Percentiles rank a stretch among this genome's conserved stretches.
Conservation (phyloP, 2,888 invertebrate genomes). For the Biston betularia region DNA sequence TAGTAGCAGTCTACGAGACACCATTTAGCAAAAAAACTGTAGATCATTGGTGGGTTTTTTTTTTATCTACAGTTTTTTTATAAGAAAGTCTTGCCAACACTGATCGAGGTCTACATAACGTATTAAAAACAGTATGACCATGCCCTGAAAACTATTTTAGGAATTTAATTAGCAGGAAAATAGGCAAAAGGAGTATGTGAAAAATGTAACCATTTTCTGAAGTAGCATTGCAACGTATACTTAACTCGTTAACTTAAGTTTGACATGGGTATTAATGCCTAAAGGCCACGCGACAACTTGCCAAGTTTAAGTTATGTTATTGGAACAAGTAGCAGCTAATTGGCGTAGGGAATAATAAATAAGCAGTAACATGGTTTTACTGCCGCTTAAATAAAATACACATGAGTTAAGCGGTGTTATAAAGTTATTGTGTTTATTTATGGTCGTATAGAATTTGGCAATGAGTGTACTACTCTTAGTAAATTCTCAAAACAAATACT, state of each 20-base stretch:
- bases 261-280: slow-evolving; percentile 31
- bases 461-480: too few relatives aligned
- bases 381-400: slow-evolving; percentile 42
- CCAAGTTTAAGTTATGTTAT: slow-evolving; percentile 9
- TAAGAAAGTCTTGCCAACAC: too few relatives aligned
- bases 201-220: neutral
- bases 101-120: neutral
- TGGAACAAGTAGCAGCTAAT: slow-evolving; percentile 13
- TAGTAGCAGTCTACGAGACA: too few relatives aligned
- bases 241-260: slow-evolving; percentile 20
- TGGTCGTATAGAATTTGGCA: neutral
- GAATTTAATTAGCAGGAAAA: slow-evolving; percentile 21
- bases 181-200: slow-evolving; percentile 28
- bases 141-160: neutral
- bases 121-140: neutral
- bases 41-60: too few relatives aligned
- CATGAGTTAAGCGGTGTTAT: slow-evolving; percentile 30
- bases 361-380: slow-evolving; percentile 9
- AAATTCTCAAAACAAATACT: too few relatives aligned
- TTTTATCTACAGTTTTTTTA: neutral
- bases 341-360: slow-evolving; percentile 14
- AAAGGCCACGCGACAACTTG: slow-evolving; percentile 18
- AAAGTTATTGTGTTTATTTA: neutral
- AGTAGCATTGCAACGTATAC: neutral
- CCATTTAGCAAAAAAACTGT: too few relatives aligned